Evolutionary conservation across 2,888 invertebrate genomes (phyloP).

Genomic region (Xiphydria camelus): DNA sequence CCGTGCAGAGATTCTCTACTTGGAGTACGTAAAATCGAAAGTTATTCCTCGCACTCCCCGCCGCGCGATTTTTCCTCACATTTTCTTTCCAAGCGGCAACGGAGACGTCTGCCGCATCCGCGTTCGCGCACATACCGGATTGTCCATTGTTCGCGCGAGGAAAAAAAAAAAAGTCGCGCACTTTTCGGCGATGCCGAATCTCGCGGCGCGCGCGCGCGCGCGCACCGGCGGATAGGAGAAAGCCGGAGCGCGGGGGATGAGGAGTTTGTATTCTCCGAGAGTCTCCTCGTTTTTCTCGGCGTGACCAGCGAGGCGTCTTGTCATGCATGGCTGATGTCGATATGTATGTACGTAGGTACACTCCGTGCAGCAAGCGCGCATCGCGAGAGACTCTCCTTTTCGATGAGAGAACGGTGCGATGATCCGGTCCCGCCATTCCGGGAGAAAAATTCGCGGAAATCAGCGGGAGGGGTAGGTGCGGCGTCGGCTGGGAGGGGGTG

Average conservation of each 20-base stretch:
- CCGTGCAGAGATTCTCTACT: too few relatives aligned
- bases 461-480: too few relatives aligned
- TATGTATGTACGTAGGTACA: slow-evolving; percentile 47
- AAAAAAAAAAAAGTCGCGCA: slow-evolving; percentile 28
- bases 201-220: slow-evolving; percentile 16
- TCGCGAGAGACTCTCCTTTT: neutral
- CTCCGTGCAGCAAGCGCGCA: slow-evolving; percentile 36
- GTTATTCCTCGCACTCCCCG: too few relatives aligned
- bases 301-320: slow-evolving; percentile 54
- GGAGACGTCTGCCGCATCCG: too few relatives aligned
- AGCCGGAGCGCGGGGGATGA: slow-evolving; percentile 19
- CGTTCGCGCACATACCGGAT: too few relatives aligned
- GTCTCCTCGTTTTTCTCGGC: slow-evolving; percentile 51
- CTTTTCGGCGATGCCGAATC: slow-evolving; percentile 28
- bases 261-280: slow-evolving; percentile 25
- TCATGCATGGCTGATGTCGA: slow-evolving; percentile 55
- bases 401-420: neutral
- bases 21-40: too few relatives aligned
- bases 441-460: too few relatives aligned
- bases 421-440: too few relatives aligned
- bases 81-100: too few relatives aligned
- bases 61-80: too few relatives aligned
- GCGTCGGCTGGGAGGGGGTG: too few relatives aligned
- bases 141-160: slow-evolving; percentile 9
- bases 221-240: too few relatives aligned